A percentile compares a stretch with the other conserved stretches of the same genome.
Conservation (phyloP, 2,888 invertebrate genomes). For the Druceiella hillmani region DNA sequence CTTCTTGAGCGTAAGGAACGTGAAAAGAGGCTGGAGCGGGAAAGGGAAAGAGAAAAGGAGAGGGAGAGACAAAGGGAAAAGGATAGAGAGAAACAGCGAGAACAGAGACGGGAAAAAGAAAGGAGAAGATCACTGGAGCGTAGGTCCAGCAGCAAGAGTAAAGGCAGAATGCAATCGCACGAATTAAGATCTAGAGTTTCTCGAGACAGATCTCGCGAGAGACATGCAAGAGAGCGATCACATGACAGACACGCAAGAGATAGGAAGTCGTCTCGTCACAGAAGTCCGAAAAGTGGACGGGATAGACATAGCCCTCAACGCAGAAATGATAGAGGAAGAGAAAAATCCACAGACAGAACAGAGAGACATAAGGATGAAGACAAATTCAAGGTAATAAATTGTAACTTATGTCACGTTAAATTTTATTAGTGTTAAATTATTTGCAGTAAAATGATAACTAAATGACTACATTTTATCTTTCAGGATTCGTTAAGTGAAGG, state of each 20-base stretch:
- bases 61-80: slow-evolving; percentile 34
- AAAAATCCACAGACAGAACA: slow-evolving; percentile 12
- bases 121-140: slow-evolving; percentile 20
- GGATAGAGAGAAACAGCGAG: slow-evolving; percentile 25
- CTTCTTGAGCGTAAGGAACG: slow-evolving; percentile 35
- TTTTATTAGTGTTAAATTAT: slow-evolving; percentile 7
- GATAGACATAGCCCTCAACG: slow-evolving; percentile 33
- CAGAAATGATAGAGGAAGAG: slow-evolving; percentile 31
- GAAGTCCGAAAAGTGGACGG: slow-evolving; percentile 32
- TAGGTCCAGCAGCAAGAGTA: slow-evolving; percentile 26
- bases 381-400: slow-evolving; percentile 43
- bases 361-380: slow-evolving; percentile 35
- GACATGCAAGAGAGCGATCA: slow-evolving; percentile 26
- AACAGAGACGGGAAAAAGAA: slow-evolving; percentile 14
- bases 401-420: slow-evolving; percentile 1
- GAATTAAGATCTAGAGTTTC: too few relatives aligned
- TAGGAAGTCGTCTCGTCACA: slow-evolving; percentile 25
- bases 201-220: slow-evolving; percentile 30
- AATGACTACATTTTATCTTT: slow-evolving; percentile 14
- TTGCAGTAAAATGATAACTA: neutral
- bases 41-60: slow-evolving; percentile 33
- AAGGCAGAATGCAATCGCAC: slow-evolving; percentile 30
- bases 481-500: slow-evolving; percentile 75
- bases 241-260: slow-evolving; percentile 23
- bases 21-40: slow-evolving; percentile 30